phyloP scores from a whole-genome alignment of 2,797 vertebrate species.

The Ctenosaura bakeri region DNA sequence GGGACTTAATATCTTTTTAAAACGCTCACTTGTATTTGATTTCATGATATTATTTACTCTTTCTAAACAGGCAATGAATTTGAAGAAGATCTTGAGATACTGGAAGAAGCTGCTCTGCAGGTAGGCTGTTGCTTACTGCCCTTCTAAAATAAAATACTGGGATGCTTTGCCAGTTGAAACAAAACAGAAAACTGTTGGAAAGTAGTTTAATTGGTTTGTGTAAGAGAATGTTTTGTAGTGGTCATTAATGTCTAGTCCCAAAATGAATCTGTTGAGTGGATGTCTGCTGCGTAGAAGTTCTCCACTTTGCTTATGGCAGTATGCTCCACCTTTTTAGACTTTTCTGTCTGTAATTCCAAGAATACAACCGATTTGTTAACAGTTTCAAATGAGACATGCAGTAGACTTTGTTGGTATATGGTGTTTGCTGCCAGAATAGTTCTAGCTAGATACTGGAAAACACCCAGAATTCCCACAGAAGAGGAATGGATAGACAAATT shows the following conservation, averaged over 20 bases:
- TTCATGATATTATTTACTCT: not conserved
- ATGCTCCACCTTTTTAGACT: too few species aligned
- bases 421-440: too few species aligned
- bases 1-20: not conserved
- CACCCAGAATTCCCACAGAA: too few species aligned
- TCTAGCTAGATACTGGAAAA: too few species aligned
- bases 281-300: too few species aligned
- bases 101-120: constrained; percentile 98
- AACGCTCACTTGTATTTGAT: not conserved
- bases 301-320: too few species aligned
- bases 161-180: not conserved
- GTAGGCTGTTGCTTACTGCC: constrained; percentile 72
- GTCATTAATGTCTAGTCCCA: not conserved
- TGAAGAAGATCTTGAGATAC: constrained; percentile 98
- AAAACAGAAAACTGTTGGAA: not conserved
- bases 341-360: too few species aligned
- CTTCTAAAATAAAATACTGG: not conserved
- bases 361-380: too few species aligned
- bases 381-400: too few species aligned
- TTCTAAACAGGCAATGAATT: constrained; percentile 90
- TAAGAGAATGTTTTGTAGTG: not conserved
- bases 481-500: too few species aligned
- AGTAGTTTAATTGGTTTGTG: not conserved
- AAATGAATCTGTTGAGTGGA: too few species aligned
- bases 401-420: too few species aligned